A percentile compares a stretch with the other conserved stretches of the same genome.
These are phyloP conservation scores for Mesitornis unicolor DNA, from an alignment of 2,113 vertebrate species.

Conservation along the genomic window DNA sequence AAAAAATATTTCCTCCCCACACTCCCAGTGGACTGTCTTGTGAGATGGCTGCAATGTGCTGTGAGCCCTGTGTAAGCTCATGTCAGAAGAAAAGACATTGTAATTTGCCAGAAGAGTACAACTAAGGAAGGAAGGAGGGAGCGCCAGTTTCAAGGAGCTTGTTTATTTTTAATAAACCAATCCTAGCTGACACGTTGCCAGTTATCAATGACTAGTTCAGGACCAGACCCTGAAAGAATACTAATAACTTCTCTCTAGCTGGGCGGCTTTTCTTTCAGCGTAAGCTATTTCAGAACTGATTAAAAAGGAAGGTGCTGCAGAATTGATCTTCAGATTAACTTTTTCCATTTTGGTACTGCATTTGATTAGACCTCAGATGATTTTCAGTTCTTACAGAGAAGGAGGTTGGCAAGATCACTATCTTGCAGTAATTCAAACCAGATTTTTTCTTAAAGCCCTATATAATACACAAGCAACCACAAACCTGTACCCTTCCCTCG, in stretches of 20 bases:
- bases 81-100: not conserved
- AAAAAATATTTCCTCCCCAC: not conserved
- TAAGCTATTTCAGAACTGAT: not conserved
- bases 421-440: not conserved
- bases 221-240: not conserved
- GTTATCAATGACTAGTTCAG: not conserved
- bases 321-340: not conserved
- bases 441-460: not conserved
- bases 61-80: not conserved
- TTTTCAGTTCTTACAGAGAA: not conserved
- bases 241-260: not conserved
- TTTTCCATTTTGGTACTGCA: not conserved
- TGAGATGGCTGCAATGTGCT: not conserved
- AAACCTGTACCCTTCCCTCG: not conserved
- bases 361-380: not conserved
- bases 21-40: accelerated
- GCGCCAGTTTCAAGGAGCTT: not conserved
- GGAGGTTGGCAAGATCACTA: not conserved
- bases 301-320: not conserved
- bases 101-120: not conserved
- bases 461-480: not conserved
- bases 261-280: not conserved
- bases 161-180: not conserved
- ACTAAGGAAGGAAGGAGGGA: not conserved
- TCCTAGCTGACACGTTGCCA: not conserved